A percentile compares a stretch with the other conserved stretches of the same genome.
These are phyloP conservation scores for Agriotes lineatus DNA, from an alignment of 2,888 invertebrate species.

Conservation along the genomic window DNA sequence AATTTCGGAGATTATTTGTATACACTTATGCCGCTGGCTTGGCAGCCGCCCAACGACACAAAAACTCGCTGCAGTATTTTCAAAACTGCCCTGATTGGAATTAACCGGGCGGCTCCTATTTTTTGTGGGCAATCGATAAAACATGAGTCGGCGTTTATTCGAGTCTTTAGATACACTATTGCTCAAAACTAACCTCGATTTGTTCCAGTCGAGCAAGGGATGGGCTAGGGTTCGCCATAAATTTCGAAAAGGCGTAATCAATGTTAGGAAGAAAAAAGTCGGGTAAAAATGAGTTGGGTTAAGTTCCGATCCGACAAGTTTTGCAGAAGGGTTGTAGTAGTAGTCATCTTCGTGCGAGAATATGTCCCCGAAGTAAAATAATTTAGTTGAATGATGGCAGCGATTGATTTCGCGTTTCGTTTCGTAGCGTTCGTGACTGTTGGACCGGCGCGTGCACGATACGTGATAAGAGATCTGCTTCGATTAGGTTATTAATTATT, in stretches of 20 bases:
- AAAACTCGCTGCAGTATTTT: neutral
- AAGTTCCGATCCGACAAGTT: conserved; percentile 15
- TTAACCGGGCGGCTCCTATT: neutral
- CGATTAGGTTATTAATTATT: too few species aligned
- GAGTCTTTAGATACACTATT: neutral
- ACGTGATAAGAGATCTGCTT: too few species aligned
- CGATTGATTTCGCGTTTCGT: conserved; percentile 18
- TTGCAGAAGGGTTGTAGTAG: conserved; percentile 15
- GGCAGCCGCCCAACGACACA: neutral
- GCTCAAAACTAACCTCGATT: neutral
- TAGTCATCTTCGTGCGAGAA: neutral
- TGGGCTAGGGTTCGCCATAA: conserved; percentile 1
- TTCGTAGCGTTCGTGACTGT: neutral
- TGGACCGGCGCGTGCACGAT: too few species aligned
- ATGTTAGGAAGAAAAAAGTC: conserved; percentile 9
- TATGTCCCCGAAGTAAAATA: conserved; percentile 16
- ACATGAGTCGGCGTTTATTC: conserved; percentile 1
- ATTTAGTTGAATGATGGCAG: conserved; percentile 3
- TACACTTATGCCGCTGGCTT: neutral
- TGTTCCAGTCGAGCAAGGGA: neutral
- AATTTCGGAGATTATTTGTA: conserved; percentile 3
- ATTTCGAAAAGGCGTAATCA: conserved; percentile 18
- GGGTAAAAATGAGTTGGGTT: conserved; percentile 15
- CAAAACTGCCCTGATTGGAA: too few species aligned
- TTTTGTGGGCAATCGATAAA: neutral